Conservation (phyloP, 2,113 vertebrate species). For the Muscicapa adusta region DNA sequence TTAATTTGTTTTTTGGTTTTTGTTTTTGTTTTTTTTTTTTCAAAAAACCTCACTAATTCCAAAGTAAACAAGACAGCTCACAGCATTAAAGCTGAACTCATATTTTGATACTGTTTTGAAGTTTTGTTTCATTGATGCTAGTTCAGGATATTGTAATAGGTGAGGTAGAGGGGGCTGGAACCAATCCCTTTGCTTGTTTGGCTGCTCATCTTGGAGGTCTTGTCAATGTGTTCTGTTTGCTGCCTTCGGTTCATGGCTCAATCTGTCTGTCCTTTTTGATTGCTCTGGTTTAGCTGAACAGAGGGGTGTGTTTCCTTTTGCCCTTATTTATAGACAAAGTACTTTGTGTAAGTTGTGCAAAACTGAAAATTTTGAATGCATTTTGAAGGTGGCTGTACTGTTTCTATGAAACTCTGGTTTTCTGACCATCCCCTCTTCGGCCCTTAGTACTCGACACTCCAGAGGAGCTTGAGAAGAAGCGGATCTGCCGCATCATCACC, state of each 20-base stretch:
- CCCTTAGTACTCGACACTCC: constrained; percentile 85
- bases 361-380: not conserved
- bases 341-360: not conserved
- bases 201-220: not conserved
- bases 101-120: not conserved
- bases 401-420: not conserved
- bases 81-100: not conserved
- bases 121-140: not conserved
- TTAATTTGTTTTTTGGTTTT: not conserved
- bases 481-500: constrained; percentile 95
- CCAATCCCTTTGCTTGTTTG: not conserved
- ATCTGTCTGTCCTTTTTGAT: not conserved
- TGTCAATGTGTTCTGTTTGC: not conserved
- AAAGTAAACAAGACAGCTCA: not conserved
- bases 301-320: not conserved
- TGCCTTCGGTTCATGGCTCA: not conserved
- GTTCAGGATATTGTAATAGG: not conserved
- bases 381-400: not conserved
- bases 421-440: not conserved
- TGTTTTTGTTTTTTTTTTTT: not conserved
- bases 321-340: not conserved
- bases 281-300: not conserved
- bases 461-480: constrained; percentile 92
- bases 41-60: not conserved
- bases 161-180: not conserved